Base-by-base conservation (phyloP, 2,797 vertebrate genomes). In the Pipistrellus nathusii region DNA sequence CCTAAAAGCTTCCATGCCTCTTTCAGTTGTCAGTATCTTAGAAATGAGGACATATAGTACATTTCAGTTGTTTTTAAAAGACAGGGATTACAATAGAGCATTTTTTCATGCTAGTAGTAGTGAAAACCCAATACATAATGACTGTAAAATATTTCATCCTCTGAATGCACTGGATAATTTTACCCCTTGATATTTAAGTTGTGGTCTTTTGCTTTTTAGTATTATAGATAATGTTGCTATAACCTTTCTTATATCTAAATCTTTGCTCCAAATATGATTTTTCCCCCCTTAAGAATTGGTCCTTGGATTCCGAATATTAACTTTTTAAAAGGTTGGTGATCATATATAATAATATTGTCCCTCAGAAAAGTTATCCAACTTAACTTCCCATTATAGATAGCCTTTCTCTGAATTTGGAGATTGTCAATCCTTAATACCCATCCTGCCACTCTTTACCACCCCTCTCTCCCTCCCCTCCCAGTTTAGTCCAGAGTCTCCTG, bases 61-160 rank as follows among this genome's bases (percentile, higher is more conserved):
- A 68, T 94, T 64, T 73, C 41, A n/a, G 21, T 62, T 88, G 35
- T 73, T 94, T 75, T 48, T 66, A 41, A 94, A 81, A 82, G 66
- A 23, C 15, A 82, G 13, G 48, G 76, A 4, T 87, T 87, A 38
- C 77, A 44, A 23, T 72, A 77, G 75, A 41, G 9, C 20, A 30
- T 77, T 51, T 94, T 32, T 8, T 59, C 25, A 20, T 91, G 84
- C 81, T 51, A 68, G 21, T 55, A 89, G 59, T 57, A 73, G 41
- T 80, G 44, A 84, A 86, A n/a, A 72, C 5, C 46, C 53, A 32
- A 62, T 83, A 3, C 10, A 23, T 18, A 53, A 73, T 23, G 53
- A 93, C 55, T 62, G 20, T 6, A 64, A 90, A 88, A 75, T 9
- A 38, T 12, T 55, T 30, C 4, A n/a, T 51, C 41, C 25, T 77